Percentiles rank a stretch among this genome's conserved stretches.
phyloP scores from a whole-genome alignment of 2,797 vertebrate species.

The Parauchenoglanis punctatus region DNA sequence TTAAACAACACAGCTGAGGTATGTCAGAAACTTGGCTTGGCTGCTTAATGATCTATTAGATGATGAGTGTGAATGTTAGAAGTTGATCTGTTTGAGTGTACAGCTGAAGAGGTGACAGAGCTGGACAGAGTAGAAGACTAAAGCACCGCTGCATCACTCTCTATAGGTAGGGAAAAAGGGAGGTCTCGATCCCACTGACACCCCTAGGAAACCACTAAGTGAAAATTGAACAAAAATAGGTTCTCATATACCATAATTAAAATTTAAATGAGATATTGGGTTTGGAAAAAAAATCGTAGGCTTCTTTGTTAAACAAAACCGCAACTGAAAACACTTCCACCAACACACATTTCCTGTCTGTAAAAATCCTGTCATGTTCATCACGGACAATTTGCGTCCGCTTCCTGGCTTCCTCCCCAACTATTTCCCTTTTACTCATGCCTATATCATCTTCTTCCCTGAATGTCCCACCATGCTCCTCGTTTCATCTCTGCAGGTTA shows the following conservation, averaged over 20 bases:
- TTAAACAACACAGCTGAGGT: not conserved
- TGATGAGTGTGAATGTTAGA: no score
- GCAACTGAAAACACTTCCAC: not conserved
- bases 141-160: not conserved
- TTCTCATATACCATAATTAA: not conserved
- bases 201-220: not conserved
- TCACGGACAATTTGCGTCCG: slow-evolving; percentile 65
- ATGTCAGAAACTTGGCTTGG: not conserved
- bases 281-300: not conserved
- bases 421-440: slow-evolving; percentile 69
- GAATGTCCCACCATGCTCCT: slow-evolving; percentile 75
- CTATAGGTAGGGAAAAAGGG: not conserved
- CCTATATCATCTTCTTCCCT: slow-evolving; percentile 51
- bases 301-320: not conserved
- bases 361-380: slow-evolving; percentile 68
- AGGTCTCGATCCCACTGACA: not conserved
- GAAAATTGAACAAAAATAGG: not conserved
- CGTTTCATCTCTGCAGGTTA: slow-evolving; percentile 77
- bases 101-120: not conserved
- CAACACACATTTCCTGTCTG: slow-evolving; percentile 63
- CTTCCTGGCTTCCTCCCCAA: slow-evolving; percentile 51
- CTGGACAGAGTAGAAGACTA: not conserved
- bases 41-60: not conserved
- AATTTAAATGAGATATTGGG: not conserved
- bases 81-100: not conserved